Base-by-base conservation (phyloP, 2,797 vertebrate species). In the Erpetoichthys calabaricus region DNA sequence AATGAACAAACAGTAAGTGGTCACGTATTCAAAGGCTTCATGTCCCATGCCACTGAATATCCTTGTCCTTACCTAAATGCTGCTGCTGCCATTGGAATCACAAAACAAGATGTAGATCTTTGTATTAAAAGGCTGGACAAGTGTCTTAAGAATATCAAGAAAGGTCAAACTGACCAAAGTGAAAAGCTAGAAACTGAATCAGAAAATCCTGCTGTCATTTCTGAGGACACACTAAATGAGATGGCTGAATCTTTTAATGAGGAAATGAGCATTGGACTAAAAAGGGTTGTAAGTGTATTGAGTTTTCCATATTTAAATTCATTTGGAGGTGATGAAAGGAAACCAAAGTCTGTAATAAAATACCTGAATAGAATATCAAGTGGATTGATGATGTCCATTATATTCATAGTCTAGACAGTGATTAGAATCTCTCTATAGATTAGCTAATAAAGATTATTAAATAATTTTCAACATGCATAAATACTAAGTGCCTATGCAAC, bases 1-100 rank as follows among this genome's bases (percentile, higher is more conserved):
- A 78, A 77, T 57, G 70, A 90, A 64, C 92, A 97, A 73, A 89
- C 76, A 3, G 71, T 99, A 60, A 86, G 80, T 43, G 90, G 94
- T n/a, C 83, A 95, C 64, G 80, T 77, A 5, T 99, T 99, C 70
- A 78, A 59, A 47, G 94, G 96, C 57, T 98, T 99, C 62, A 95
- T 95, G 93, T 92, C 94, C 1, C 96, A 99, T 70, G 59, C 85
- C 0, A 85, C 91, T 57, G 65, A 70, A 3, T 99, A 98, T 69
- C 86, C 80, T 1, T 89, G 89, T 49, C 89, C 94, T 46, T 99
- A 99, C 77, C 89, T 99, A 70, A 99, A 98, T 25, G 92, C 91
- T 2, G 94, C 96, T 9, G 89, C 96, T 0, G 90, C 93, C 59
- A 83, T 98, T 42, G 96, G 94, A 64, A 92, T 99, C 80, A 84